phyloP scores from a whole-genome alignment of 1,140 invertebrate genomes.

The Diprion similis region DNA sequence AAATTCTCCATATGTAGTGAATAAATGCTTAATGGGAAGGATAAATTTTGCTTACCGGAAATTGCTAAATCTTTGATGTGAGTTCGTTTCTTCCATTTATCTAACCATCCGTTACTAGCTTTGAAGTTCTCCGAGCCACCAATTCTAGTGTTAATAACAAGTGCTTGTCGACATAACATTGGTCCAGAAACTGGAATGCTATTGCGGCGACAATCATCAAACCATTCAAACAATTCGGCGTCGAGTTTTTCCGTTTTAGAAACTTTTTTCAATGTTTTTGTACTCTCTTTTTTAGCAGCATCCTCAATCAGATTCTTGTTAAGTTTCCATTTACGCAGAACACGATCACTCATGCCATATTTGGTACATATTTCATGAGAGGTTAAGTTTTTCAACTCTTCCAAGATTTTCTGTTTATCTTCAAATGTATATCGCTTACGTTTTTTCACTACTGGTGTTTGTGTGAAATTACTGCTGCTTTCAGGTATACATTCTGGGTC shows the following conservation, averaged over 20 bases:
- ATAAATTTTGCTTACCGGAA: neutral
- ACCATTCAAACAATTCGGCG: neutral
- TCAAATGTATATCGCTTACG: no score
- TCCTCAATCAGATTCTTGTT: neutral
- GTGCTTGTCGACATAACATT: conserved; percentile 4
- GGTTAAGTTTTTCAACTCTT: conserved; percentile 1
- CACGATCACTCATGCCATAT: neutral
- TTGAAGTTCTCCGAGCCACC: no score
- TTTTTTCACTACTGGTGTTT: neutral
- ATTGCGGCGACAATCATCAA: conserved; percentile 4
- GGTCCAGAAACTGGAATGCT: neutral
- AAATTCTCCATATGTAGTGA: no score
- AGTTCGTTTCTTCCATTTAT: conserved; percentile 12
- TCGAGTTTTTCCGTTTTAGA: neutral
- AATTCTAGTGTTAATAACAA: neutral
- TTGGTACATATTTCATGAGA: neutral
- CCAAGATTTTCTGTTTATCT: neutral
- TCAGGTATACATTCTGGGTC: neutral
- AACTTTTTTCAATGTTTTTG: no score
- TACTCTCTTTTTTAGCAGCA: neutral
- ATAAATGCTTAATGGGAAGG: neutral
- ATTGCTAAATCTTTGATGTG: neutral
- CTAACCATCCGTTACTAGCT: conserved; percentile 1
- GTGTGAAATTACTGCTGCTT: neutral
- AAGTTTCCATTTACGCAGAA: neutral